Evolutionary conservation across 2,797 vertebrate species (phyloP).

Genomic region (Scarus forsteni): DNA sequence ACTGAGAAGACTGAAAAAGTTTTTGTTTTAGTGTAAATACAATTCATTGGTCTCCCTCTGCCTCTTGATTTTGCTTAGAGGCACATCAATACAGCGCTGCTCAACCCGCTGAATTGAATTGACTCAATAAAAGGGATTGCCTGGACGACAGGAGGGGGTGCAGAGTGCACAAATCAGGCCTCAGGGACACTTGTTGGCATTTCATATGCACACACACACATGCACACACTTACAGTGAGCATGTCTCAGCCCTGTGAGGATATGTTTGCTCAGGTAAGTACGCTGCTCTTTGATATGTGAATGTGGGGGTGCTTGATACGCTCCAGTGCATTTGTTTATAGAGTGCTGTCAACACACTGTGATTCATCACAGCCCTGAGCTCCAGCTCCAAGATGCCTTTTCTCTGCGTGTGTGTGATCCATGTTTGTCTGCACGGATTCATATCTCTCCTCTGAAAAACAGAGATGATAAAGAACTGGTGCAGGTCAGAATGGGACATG

Average conservation of each 20-base stretch:
- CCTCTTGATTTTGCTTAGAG: conserved; percentile 24
- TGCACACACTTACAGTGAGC: neutral
- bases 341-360: conserved; percentile 46
- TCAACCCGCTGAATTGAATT: conserved; percentile 44
- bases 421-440: conserved; percentile 32
- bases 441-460: conserved; percentile 24
- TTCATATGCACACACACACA: conserved; percentile 23
- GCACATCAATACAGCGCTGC: conserved; percentile 41
- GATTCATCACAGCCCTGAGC: conserved; percentile 51
- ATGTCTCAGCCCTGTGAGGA: conserved; percentile 27
- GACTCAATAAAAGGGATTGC: conserved; percentile 61
- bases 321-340: conserved; percentile 63
- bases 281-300: conserved; percentile 35
- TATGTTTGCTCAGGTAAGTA: conserved; percentile 44
- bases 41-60: conserved; percentile 12
- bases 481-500: conserved; percentile 3
- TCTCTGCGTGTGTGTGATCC: conserved; percentile 35
- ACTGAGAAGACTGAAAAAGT: neutral
- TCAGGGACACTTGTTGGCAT: conserved; percentile 44
- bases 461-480: conserved; percentile 19
- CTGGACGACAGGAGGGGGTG: conserved; percentile 28
- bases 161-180: conserved; percentile 60
- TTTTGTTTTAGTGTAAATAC: neutral
- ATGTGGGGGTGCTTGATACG: conserved; percentile 45
- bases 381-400: conserved; percentile 11